A percentile compares a stretch with the other conserved stretches of the same genome.
These are phyloP conservation scores for Drosophila peninsularis DNA, from an alignment of 2,888 invertebrate genomes.

Conservation along the genomic window DNA sequence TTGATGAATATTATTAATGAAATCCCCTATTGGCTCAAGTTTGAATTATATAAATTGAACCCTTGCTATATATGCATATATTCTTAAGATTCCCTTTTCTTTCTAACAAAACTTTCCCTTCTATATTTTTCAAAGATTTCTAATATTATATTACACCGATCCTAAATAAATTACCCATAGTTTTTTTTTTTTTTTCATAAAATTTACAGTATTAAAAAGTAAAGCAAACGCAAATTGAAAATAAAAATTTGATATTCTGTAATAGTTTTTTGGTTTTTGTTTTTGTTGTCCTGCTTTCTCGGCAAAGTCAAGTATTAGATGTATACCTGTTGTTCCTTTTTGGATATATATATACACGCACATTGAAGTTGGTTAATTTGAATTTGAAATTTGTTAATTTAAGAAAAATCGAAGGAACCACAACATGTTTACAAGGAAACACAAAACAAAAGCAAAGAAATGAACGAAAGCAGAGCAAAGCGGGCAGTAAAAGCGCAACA, in stretches of 20 bases:
- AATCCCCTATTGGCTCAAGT: background rate
- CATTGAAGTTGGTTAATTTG: constrained; percentile 55
- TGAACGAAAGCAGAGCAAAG: constrained; percentile 39
- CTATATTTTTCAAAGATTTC: background rate
- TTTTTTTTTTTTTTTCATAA: constrained; percentile 1
- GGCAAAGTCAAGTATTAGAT: constrained; percentile 72
- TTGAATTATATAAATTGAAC: background rate
- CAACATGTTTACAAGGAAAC: constrained; percentile 67
- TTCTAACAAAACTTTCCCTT: background rate
- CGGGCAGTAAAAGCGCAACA: constrained; percentile 42
- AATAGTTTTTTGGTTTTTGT: constrained; percentile 12
- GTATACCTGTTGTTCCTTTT: constrained; percentile 43
- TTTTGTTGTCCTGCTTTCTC: constrained; percentile 83
- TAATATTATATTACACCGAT: background rate
- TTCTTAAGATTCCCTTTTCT: background rate
- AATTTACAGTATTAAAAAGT: constrained; percentile 38
- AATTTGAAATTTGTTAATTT: constrained; percentile 56
- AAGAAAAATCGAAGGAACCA: constrained; percentile 67
- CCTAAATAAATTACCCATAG: constrained; percentile 3
- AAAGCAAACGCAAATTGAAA: constrained; percentile 43
- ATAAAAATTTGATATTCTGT: constrained; percentile 40
- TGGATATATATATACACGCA: constrained; percentile 32
- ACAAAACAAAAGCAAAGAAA: constrained; percentile 35
- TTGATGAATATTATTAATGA: constrained; percentile 1
- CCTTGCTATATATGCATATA: background rate